Base-by-base conservation (phyloP, 2,113 vertebrate species). In the Haemorhous mexicanus region DNA sequence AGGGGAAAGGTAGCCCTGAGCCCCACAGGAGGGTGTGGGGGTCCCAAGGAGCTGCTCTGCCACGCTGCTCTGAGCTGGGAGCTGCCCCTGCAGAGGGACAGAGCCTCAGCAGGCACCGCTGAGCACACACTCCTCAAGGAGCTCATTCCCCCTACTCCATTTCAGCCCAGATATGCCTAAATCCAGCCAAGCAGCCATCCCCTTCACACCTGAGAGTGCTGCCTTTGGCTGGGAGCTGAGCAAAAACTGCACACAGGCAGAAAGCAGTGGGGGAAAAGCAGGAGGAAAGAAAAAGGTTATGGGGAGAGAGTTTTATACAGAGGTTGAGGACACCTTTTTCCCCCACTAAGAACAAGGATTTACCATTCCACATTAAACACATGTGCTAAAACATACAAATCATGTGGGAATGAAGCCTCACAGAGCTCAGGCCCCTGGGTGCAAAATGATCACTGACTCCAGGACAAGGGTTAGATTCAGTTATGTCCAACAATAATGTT, bases 11-110 rank as follows among this genome's bases (percentile, higher is more conserved):
- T n/a, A 52, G 13, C 14, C n/a, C 47, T 0, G 2, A 75, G 64
- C 33, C 52, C 18, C 2, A 0, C 0, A 0, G 80, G 27, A 62
- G 15, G 11, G 11, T 52, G 47, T 5, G 2, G 20, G 22, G 28
- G 46, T 73, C 32, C 68, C 0, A 0, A 15, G 53, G 84, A 28
- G 20, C 77, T 70, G 52, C 37, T 63, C 24, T 80, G 16, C n/a
- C 0, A 0, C 2, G 9, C 43, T 74, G 41, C 53, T 21, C 58
- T 2, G 6, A n/a, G 23, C 37, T 1, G 1, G 26, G 61, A 20
- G 26, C 78, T 75, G 58, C 33, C 39, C n/a, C 46, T 33, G 49
- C n/a, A 47, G 50, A 18, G 44, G 33, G 44, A 12, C 20, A 73
- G 32, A 47, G 49, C 13, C 21, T 16, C 13, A 55, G 5, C 68